These are phyloP conservation scores for Synanthedon tipuliformis DNA, from an alignment of 2,888 invertebrate genomes.

Conservation along the genomic window DNA sequence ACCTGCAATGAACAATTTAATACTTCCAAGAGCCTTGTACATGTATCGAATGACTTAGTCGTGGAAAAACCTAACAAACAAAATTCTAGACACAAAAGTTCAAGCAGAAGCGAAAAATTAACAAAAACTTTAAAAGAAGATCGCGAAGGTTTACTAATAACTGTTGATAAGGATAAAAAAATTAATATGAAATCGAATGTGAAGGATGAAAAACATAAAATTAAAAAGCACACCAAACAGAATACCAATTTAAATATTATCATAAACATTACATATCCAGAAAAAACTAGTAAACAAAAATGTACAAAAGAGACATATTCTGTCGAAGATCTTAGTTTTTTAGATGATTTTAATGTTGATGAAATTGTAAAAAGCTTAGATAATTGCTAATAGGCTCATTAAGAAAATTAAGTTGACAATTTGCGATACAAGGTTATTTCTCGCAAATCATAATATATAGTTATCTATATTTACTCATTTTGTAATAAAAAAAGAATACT, in stretches of 20 bases:
- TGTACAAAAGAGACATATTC: not conserved
- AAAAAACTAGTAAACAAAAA: conserved; percentile 3
- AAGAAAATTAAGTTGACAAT: no score
- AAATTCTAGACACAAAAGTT: not conserved
- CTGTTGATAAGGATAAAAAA: conserved; percentile 9
- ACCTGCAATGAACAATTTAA: not conserved
- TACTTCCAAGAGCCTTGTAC: not conserved
- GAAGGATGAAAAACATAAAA: not conserved
- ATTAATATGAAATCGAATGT: not conserved
- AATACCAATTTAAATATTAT: conserved; percentile 29
- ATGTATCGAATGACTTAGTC: not conserved
- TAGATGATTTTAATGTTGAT: conserved; percentile 47
- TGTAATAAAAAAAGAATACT: no score
- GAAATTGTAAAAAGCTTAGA: conserved; percentile 40
- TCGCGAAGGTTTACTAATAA: conserved; percentile 19
- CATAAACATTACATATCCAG: conserved; percentile 26
- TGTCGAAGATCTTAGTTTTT: conserved; percentile 34
- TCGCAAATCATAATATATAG: no score
- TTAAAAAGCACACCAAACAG: conserved; percentile 7
- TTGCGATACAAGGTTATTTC: no score
- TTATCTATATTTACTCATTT: no score
- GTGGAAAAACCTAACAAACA: not conserved
- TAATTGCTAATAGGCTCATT: conserved; percentile 7
- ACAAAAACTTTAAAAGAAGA: not conserved
- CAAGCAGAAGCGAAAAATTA: not conserved